These are phyloP conservation scores for Uria lomvia DNA, from an alignment of 2,113 vertebrate species.

Conservation along the genomic window DNA sequence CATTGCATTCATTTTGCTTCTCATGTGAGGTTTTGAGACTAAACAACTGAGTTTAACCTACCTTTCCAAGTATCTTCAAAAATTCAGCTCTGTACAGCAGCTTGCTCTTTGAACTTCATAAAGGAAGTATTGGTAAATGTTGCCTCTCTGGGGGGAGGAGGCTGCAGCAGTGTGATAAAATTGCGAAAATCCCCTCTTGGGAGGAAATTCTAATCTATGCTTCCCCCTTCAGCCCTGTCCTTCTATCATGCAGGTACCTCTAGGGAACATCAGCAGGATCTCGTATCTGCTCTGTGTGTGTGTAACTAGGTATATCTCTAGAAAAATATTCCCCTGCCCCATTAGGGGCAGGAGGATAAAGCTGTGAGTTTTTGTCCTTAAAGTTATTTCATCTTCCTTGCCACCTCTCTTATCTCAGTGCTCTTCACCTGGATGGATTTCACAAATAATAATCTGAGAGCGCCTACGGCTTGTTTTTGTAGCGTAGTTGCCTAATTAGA, in stretches of 20 bases:
- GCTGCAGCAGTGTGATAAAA: slow-evolving; percentile 22
- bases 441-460: background rate
- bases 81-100: background rate
- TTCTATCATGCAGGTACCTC: background rate
- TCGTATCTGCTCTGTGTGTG: background rate
- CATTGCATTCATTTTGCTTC: background rate
- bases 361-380: background rate
- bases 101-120: slow-evolving; percentile 25
- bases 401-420: background rate
- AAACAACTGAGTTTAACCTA: background rate
- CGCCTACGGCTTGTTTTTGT: background rate
- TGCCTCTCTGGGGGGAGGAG: background rate
- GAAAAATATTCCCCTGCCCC: background rate
- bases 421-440: background rate
- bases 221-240: background rate
- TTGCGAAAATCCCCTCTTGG: background rate
- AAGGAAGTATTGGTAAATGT: slow-evolving; percentile 48
- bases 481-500: background rate
- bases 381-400: background rate
- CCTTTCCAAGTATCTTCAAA: background rate
- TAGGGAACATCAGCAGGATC: background rate
- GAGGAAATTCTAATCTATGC: background rate
- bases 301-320: background rate
- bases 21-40: background rate
- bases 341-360: background rate